A percentile compares a stretch with the other conserved stretches of the same genome.
phyloP scores from a whole-genome alignment of 2,113 vertebrate species.

The Amblyopsis rosae region DNA sequence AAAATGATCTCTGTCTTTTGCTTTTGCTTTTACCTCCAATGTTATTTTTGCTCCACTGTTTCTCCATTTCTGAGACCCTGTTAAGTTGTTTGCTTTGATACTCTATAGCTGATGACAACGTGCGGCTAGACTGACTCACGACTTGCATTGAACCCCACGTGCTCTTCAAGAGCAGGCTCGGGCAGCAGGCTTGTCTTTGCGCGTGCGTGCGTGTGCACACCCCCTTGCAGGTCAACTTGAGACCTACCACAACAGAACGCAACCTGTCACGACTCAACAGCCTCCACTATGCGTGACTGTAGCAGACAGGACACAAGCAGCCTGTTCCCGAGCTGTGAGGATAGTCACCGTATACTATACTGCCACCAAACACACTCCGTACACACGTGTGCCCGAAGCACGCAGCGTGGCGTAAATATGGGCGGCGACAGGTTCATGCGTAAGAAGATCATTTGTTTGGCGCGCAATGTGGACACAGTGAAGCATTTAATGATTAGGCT shows the following conservation, averaged over 20 bases:
- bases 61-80: constrained; percentile 28
- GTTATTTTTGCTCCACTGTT: constrained; percentile 6
- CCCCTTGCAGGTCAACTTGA: constrained; percentile 57
- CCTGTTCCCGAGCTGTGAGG: constrained; percentile 59
- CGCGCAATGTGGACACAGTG: background rate
- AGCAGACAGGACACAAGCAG: constrained; percentile 45
- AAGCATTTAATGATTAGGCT: too few species aligned
- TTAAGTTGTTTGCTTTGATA: constrained; percentile 58
- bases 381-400: constrained; percentile 24
- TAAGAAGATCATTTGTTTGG: background rate
- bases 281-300: constrained; percentile 52
- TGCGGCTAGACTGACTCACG: too few species aligned
- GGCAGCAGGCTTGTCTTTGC: constrained; percentile 7
- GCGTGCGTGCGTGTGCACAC: constrained; percentile 19
- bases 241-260: constrained; percentile 76
- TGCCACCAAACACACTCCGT: constrained; percentile 22
- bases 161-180: too few species aligned
- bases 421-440: constrained; percentile 17
- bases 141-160: too few species aligned
- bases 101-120: constrained; percentile 53
- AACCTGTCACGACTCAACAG: constrained; percentile 65
- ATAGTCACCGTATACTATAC: constrained; percentile 41
- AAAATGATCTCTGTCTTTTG: background rate
- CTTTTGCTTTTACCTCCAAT: constrained; percentile 14
- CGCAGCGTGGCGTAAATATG: constrained; percentile 10